These are phyloP conservation scores for Spinibarbus caldwelli DNA, from an alignment of 2,797 vertebrate species.

Conservation along the genomic window DNA sequence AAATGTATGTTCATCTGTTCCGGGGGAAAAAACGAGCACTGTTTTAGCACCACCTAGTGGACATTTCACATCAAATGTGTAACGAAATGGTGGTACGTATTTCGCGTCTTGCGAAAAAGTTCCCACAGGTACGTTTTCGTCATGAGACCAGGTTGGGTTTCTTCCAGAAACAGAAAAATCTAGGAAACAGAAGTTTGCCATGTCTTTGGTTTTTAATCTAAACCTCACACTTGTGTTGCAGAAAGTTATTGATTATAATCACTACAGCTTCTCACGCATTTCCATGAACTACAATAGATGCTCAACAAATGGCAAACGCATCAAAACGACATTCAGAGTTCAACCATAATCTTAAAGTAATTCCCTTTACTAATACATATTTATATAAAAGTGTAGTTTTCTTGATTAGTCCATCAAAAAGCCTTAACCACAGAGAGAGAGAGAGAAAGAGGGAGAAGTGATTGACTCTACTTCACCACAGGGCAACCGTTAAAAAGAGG, in stretches of 20 bases:
- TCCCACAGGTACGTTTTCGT: too few relatives aligned
- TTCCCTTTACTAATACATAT: slow-evolving; percentile 18
- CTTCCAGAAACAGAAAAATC: background rate
- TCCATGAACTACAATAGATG: slow-evolving; percentile 18
- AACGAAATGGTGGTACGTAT: too few relatives aligned
- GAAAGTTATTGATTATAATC: slow-evolving; percentile 24
- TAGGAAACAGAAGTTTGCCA: background rate
- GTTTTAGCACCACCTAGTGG: too few relatives aligned
- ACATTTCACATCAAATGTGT: too few relatives aligned
- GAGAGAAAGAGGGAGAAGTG: background rate
- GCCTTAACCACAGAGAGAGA: background rate
- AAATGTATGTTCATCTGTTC: too few relatives aligned
- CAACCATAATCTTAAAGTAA: background rate
- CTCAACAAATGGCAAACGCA: background rate
- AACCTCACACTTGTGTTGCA: background rate
- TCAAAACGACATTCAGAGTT: slow-evolving; percentile 6
- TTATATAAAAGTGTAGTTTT: slow-evolving; percentile 6
- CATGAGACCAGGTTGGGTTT: too few relatives aligned
- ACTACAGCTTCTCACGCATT: slow-evolving; percentile 2
- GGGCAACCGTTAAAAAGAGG: slow-evolving; percentile 21
- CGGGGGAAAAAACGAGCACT: too few relatives aligned
- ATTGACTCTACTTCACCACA: slow-evolving; percentile 10
- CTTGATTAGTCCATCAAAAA: slow-evolving; percentile 22
- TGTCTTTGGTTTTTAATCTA: background rate
- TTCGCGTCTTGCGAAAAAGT: too few relatives aligned